These are phyloP conservation scores for Heliconius hortense DNA, from an alignment of 2,888 invertebrate genomes.

Conservation along the genomic window DNA sequence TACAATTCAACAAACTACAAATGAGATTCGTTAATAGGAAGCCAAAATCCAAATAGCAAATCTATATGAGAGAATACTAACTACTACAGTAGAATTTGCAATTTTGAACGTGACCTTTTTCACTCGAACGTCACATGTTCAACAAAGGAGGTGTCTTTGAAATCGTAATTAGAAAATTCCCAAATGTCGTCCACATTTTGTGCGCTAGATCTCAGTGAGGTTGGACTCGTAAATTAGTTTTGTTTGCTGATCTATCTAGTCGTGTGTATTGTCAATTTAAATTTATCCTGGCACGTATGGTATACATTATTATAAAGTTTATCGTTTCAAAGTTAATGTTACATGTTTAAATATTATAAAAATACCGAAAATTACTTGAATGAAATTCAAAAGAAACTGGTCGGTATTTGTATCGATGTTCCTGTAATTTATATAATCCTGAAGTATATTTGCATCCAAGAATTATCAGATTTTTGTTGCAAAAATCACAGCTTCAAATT, in stretches of 20 bases:
- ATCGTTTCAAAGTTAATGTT: background rate
- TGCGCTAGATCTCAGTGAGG: constrained; percentile 58
- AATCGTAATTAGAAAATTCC: constrained; percentile 82
- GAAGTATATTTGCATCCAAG: too few species aligned
- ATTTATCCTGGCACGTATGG: background rate
- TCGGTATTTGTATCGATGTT: too few species aligned
- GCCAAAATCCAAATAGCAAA: constrained; percentile 66
- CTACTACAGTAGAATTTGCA: constrained; percentile 57
- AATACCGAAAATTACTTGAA: background rate
- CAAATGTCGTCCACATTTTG: constrained; percentile 68
- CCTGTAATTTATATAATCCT: too few species aligned
- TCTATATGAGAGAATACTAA: constrained; percentile 48
- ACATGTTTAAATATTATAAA: background rate
- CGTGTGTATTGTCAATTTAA: constrained; percentile 32
- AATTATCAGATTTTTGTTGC: too few species aligned
- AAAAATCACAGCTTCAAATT: too few species aligned
- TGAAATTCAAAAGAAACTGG: too few species aligned
- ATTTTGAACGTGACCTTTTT: constrained; percentile 80
- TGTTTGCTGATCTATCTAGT: constrained; percentile 51
- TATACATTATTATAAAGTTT: constrained; percentile 28
- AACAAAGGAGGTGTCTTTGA: constrained; percentile 80
- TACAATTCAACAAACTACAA: constrained; percentile 48
- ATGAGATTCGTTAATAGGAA: constrained; percentile 69
- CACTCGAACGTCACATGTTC: constrained; percentile 76
- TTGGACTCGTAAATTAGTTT: constrained; percentile 71